Evolutionary conservation across 2,888 invertebrate species (phyloP).

Genomic region (Plagodis pulveraria): DNA sequence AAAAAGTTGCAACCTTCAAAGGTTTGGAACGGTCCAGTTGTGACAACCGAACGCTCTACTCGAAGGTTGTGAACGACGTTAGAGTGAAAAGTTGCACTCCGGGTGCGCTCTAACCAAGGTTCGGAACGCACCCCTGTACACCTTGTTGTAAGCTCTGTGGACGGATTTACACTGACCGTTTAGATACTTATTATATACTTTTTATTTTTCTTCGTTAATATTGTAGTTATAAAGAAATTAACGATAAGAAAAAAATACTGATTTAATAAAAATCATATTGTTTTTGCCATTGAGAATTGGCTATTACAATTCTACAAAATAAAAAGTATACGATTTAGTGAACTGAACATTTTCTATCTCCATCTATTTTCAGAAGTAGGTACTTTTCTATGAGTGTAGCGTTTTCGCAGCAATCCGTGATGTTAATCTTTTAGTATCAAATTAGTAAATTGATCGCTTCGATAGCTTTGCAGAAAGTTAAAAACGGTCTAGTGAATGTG

Average conservation of each 20-base stretch:
- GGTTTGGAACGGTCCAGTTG: too few relatives aligned
- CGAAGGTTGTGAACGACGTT: too few relatives aligned
- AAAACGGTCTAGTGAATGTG: constrained; percentile 80
- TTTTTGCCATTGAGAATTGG: too few relatives aligned
- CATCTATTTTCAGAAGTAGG: constrained; percentile 90
- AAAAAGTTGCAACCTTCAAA: too few relatives aligned
- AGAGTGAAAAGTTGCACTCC: too few relatives aligned
- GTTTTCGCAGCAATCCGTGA: constrained; percentile 87
- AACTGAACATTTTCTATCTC: constrained; percentile 86
- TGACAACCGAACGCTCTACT: too few relatives aligned
- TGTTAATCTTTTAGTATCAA: constrained; percentile 86
- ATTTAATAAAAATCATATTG: neutral
- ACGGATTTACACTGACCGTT: constrained; percentile 21
- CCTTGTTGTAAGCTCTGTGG: constrained; percentile 19
- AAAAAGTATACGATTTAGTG: constrained; percentile 61
- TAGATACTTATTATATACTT: constrained; percentile 1
- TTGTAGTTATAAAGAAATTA: too few relatives aligned
- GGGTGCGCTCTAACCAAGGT: too few relatives aligned
- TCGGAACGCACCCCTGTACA: too few relatives aligned
- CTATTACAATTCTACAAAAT: neutral
- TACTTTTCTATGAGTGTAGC: constrained; percentile 86
- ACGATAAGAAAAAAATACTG: too few relatives aligned
- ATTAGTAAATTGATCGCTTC: constrained; percentile 83
- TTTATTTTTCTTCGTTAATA: too few relatives aligned
- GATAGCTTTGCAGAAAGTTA: constrained; percentile 70